Base-by-base conservation (phyloP, 2,797 vertebrate genomes). In the Argentina silus region DNA sequence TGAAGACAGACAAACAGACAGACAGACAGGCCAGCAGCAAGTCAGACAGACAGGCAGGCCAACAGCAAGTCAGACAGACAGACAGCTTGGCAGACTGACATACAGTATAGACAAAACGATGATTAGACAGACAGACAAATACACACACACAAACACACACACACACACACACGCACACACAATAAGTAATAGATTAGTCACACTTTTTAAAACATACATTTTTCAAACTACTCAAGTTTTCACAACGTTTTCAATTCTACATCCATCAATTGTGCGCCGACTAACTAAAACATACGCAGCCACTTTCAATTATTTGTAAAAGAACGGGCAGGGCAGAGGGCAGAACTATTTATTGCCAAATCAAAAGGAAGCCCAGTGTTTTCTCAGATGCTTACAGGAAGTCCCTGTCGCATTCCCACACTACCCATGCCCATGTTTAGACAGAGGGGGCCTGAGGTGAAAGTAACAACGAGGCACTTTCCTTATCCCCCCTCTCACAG, bases 301-400 rank as follows among this genome's bases (percentile, higher is more conserved):
- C 27, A 36, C 72, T 60, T 76, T 56, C 67, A 77, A 71, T 83
- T 86, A 80, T 87, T 86, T 82, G 74, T 72, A 59, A 80, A 80
- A 75, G 74, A 78, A 59, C 73, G 70, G 78, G 15, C 23, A 45
- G 78, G 72, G 83, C 76, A 82, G 60, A 80, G 80, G 79, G 80
- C 70, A 51, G 43, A 9, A 74, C 73, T 87, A 85, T 81, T 85
- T 82, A 79, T 86, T 79, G 76, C 78, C 75, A 73, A 85, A 87
- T 86, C 82, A 84, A 83, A 85, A 86, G 71, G 80, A 85, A 87
- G 79, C 79, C 71, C 21, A 2, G 71, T 88, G 86, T 88, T 89
- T 88, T 86, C 81, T 84, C 86, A 89, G 85, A 89, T 89, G 87
- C 76, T 21, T 85, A 19, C 85, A 86, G 85, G 85, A 90, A 87